Evolutionary conservation across 2,797 vertebrate genomes (phyloP).

Genomic region (Peromyscus eremicus): DNA sequence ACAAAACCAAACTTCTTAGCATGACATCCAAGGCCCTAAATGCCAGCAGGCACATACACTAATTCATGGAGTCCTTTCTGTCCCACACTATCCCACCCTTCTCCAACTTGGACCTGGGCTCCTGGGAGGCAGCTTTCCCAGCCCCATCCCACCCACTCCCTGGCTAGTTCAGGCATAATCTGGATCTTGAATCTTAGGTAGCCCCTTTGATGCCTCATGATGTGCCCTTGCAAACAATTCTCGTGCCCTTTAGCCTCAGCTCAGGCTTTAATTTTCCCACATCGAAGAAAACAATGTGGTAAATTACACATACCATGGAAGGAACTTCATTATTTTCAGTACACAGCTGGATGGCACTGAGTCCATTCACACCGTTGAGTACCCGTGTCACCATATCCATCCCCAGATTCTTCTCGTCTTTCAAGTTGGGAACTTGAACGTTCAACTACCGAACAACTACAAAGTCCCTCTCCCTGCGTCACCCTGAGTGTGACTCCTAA

Average conservation of each 20-base stretch:
- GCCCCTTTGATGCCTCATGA: not conserved
- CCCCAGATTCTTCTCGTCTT: not conserved
- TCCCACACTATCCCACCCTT: not conserved
- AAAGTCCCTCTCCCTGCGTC: fast-evolving
- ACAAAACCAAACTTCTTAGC: not conserved
- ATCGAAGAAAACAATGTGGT: not conserved
- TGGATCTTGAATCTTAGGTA: not conserved
- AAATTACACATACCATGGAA: not conserved
- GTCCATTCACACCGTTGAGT: not conserved
- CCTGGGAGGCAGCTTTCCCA: not conserved
- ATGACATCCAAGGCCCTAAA: not conserved
- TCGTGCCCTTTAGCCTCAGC: not conserved
- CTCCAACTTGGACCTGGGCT: not conserved
- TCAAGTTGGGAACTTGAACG: not conserved
- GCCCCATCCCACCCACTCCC: not conserved
- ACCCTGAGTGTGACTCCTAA: not conserved
- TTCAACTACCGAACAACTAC: not conserved
- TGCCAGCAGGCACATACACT: not conserved
- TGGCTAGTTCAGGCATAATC: too few species aligned
- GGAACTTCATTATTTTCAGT: not conserved
- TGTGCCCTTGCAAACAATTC: not conserved
- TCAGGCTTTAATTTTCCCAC: not conserved
- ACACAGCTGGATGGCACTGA: not conserved
- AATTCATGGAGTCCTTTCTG: not conserved
- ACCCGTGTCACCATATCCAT: too few species aligned